These are phyloP conservation scores for Pyrochroa serraticornis DNA, from an alignment of 2,888 invertebrate species.

Conservation along the genomic window DNA sequence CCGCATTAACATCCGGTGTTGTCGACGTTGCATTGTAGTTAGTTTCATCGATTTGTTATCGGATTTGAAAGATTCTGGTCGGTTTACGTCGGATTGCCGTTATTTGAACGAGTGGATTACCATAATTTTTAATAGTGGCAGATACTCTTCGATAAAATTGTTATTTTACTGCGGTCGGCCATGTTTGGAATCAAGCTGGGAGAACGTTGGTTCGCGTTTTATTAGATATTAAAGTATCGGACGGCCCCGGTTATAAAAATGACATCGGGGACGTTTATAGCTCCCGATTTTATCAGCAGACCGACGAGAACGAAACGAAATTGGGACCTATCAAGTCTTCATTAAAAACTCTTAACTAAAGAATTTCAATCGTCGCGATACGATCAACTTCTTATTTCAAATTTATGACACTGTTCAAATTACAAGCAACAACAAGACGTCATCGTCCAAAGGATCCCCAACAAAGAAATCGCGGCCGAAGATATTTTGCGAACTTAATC, in stretches of 20 bases:
- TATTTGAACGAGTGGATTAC: constrained; percentile 34
- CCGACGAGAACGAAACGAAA: constrained; percentile 4
- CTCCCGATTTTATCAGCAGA: constrained; percentile 24
- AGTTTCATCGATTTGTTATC: too few relatives aligned
- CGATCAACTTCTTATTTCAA: neutral
- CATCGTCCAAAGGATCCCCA: too few relatives aligned
- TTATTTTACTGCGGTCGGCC: constrained; percentile 45
- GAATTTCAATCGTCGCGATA: neutral
- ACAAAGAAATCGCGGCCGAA: too few relatives aligned
- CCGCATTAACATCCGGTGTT: too few relatives aligned
- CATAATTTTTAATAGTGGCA: constrained; percentile 41
- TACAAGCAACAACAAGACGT: too few relatives aligned
- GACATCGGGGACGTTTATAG: constrained; percentile 50
- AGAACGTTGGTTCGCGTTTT: constrained; percentile 48
- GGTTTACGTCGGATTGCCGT: constrained; percentile 33
- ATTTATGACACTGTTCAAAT: neutral
- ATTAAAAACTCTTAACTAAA: neutral
- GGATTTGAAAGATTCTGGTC: too few relatives aligned
- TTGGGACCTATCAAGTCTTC: neutral
- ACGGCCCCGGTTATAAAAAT: constrained; percentile 50
- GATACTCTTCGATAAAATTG: constrained; percentile 46
- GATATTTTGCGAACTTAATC: too few relatives aligned
- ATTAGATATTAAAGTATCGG: constrained; percentile 56
- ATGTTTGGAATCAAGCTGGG: constrained; percentile 52
- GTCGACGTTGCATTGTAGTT: too few relatives aligned